Evolutionary conservation across 1,140 invertebrate genomes (phyloP).

Genomic region (Pogonus chalceus): DNA sequence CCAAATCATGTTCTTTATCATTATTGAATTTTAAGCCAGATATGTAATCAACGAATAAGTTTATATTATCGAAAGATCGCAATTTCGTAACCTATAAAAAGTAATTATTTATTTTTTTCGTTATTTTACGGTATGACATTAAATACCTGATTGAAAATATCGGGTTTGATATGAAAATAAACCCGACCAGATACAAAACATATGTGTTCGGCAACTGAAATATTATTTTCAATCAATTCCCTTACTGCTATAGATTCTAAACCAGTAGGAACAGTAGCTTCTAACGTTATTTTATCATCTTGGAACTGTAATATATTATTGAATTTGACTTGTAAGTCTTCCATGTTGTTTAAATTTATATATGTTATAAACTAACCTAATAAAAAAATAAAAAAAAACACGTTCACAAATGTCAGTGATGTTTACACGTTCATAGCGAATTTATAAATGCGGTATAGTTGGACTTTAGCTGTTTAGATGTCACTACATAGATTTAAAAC

Average conservation of each 20-base stretch:
- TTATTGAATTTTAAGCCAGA: neutral
- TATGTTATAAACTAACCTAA: too few species aligned
- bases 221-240: neutral
- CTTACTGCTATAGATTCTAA: neutral
- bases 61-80: neutral
- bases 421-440: too few species aligned
- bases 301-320: too few species aligned
- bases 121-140: neutral
- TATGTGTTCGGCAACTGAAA: neutral
- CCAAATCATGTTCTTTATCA: neutral
- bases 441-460: too few species aligned
- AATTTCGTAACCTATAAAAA: neutral
- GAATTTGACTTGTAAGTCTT: too few species aligned
- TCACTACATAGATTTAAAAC: too few species aligned
- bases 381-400: too few species aligned
- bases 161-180: neutral
- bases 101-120: neutral
- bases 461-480: too few species aligned
- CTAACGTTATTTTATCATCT: neutral
- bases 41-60: neutral
- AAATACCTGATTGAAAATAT: neutral
- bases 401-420: too few species aligned
- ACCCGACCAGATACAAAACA: neutral
- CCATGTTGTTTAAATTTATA: too few species aligned
- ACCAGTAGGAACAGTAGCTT: neutral